phyloP scores from a whole-genome alignment of 2,113 vertebrate species.

The Myiozetetes cayanensis region DNA sequence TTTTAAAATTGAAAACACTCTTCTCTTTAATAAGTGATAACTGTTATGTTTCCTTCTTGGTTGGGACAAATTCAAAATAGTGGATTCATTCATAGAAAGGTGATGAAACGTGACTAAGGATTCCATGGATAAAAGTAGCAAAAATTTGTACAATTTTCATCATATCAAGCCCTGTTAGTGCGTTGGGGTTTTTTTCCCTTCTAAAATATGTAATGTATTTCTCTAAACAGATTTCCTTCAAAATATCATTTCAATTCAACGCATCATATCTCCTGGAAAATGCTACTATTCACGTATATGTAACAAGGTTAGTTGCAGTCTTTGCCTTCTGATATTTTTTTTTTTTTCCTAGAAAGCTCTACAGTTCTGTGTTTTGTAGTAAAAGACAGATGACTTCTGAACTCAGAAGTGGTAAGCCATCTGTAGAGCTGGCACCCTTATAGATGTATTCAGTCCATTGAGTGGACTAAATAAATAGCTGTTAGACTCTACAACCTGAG shows the following conservation, averaged over 20 bases:
- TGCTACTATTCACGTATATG: slow-evolving; percentile 81
- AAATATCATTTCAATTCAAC: slow-evolving; percentile 88
- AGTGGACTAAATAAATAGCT: background rate
- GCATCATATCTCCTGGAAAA: slow-evolving; percentile 76
- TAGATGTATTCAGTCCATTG: background rate
- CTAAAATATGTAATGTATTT: background rate
- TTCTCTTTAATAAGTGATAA: background rate
- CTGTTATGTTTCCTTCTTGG: background rate
- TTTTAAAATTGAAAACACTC: background rate
- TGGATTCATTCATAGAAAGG: background rate
- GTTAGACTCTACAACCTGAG: background rate
- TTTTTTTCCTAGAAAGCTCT: background rate
- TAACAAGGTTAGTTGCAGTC: slow-evolving; percentile 80
- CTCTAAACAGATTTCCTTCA: slow-evolving; percentile 82
- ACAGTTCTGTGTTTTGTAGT: background rate
- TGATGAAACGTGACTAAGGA: background rate
- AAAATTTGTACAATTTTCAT: background rate
- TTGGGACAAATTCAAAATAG: background rate
- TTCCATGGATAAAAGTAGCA: background rate
- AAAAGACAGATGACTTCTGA: background rate
- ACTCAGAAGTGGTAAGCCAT: background rate
- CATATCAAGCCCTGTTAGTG: background rate
- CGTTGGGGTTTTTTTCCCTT: background rate
- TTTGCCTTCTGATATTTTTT: background rate
- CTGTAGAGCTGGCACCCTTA: background rate